These are phyloP conservation scores for Macrophya alboannulata DNA, from an alignment of 2,888 invertebrate genomes.

Conservation along the genomic window DNA sequence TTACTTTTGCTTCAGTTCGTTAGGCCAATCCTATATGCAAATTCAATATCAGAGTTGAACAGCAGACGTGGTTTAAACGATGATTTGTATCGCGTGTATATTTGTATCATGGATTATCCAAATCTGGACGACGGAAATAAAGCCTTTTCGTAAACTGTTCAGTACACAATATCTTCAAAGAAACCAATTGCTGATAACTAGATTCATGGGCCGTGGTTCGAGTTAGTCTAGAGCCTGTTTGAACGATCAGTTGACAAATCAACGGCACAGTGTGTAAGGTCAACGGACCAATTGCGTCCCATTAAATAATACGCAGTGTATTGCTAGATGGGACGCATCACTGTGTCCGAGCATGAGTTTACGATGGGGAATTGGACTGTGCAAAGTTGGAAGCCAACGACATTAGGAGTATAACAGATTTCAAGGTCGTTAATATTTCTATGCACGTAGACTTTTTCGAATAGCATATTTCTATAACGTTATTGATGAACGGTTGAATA, in stretches of 20 bases:
- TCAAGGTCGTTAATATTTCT: neutral
- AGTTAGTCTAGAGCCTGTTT: neutral
- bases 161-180: neutral
- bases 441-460: neutral
- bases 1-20: slow-evolving; percentile 7
- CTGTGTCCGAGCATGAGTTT: neutral
- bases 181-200: slow-evolving; percentile 18
- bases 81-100: neutral
- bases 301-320: slow-evolving; percentile 14
- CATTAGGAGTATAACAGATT: neutral
- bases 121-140: neutral
- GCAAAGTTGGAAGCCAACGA: neutral
- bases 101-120: neutral
- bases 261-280: slow-evolving; percentile 39
- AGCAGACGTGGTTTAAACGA: neutral
- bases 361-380: neutral
- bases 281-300: slow-evolving; percentile 42
- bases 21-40: neutral
- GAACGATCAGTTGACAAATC: slow-evolving; percentile 28
- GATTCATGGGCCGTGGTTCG: neutral
- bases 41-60: neutral
- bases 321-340: neutral
- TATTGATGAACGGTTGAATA: neutral
- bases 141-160: neutral
- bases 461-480: neutral